These are phyloP conservation scores for Atherix ibis DNA, from an alignment of 2,888 invertebrate genomes.

Conservation along the genomic window DNA sequence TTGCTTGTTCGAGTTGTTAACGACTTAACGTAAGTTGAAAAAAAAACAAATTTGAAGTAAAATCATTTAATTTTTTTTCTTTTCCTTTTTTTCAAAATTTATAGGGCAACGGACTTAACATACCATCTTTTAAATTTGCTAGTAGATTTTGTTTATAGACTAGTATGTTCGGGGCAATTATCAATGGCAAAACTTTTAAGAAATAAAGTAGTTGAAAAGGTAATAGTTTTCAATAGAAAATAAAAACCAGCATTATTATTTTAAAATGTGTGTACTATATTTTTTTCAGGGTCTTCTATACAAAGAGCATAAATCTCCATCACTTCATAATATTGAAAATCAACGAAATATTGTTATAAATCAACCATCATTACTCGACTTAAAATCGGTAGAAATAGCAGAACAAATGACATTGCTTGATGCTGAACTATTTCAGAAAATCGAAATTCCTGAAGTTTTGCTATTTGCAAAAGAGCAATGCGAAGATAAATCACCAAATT, in stretches of 20 bases:
- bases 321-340: conserved; percentile 32
- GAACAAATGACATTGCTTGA: conserved; percentile 97
- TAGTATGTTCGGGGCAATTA: conserved; percentile 83
- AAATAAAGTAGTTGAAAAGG: conserved; percentile 81
- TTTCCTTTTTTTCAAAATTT: conserved; percentile 18
- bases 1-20: conserved; percentile 87
- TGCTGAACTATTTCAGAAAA: conserved; percentile 86
- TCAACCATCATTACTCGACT: conserved; percentile 62
- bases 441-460: conserved; percentile 92
- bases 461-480: conserved; percentile 97
- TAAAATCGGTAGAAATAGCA: conserved; percentile 88
- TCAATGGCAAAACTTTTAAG: conserved; percentile 79
- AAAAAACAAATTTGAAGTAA: background rate
- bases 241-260: background rate
- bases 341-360: conserved; percentile 40
- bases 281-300: conserved; percentile 21
- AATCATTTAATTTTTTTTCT: background rate
- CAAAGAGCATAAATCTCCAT: conserved; percentile 27
- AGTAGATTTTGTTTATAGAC: conserved; percentile 85
- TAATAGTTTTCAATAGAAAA: conserved; percentile 31
- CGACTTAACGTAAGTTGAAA: conserved; percentile 66
- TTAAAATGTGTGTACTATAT: background rate
- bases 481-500: conserved; percentile 91
- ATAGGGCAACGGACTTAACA: conserved; percentile 71
- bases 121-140: conserved; percentile 62